Conservation (phyloP, 2,888 invertebrate genomes). For the Acanthosepion pharaonis region DNA sequence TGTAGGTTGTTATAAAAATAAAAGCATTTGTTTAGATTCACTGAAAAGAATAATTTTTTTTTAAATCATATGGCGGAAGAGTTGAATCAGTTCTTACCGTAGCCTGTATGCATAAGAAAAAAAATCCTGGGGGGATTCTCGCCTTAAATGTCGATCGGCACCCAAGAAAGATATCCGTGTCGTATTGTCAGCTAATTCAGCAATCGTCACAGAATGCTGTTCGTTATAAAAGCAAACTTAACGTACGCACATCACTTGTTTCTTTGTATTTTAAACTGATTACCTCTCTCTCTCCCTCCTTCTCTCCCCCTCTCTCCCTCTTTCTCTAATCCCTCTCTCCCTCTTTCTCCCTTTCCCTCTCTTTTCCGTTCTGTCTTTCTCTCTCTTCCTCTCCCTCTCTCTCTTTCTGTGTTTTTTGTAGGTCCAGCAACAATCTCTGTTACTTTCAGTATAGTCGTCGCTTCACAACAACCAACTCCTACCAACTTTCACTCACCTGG, state of each 20-base stretch:
- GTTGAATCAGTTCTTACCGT: background rate
- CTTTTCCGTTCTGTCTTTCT: background rate
- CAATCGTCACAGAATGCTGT: background rate
- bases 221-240: background rate
- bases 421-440: background rate
- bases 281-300: background rate
- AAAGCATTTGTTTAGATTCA: no score
- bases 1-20: no score
- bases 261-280: background rate
- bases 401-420: background rate
- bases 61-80: no score
- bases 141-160: background rate
- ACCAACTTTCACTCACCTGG: background rate
- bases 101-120: background rate
- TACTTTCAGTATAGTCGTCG: background rate
- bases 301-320: no score
- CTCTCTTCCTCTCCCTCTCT: background rate
- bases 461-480: background rate
- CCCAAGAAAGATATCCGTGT: constrained; percentile 17
- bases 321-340: background rate
- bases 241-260: background rate
- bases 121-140: background rate
- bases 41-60: no score
- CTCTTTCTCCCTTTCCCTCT: background rate
- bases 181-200: background rate